These are phyloP conservation scores for Phyllostomus discolor DNA, from an alignment of 2,113 vertebrate species.

Conservation along the genomic window DNA sequence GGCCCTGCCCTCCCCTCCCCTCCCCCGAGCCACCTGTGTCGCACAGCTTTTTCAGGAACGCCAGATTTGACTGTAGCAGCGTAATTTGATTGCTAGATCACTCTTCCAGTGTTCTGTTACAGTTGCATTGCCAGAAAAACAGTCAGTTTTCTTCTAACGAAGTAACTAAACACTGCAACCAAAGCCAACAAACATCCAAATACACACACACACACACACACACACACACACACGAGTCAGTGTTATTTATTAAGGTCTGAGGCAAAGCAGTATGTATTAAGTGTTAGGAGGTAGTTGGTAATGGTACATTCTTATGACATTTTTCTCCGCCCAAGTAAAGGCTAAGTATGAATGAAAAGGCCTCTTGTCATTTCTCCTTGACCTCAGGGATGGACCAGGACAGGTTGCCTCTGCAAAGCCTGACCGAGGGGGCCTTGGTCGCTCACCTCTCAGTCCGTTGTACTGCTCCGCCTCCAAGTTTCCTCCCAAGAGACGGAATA, in stretches of 20 bases:
- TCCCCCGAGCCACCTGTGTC: too few relatives aligned
- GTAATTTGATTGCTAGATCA: neutral
- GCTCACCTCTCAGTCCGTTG: neutral
- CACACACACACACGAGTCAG: accelerated
- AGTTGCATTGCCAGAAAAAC: neutral
- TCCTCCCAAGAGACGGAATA: neutral
- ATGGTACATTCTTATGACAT: neutral
- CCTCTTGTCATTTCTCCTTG: neutral
- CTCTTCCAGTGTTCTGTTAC: neutral
- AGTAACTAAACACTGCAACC: neutral
- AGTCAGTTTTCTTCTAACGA: neutral
- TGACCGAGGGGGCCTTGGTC: neutral
- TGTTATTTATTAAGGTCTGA: neutral
- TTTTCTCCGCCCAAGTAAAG: neutral
- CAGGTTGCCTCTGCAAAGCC: neutral
- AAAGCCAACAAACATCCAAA: neutral
- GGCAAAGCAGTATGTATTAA: neutral
- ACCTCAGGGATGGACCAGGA: neutral
- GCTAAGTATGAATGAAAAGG: neutral
- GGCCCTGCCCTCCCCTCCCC: accelerated
- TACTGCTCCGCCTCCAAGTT: neutral
- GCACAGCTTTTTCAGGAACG: neutral
- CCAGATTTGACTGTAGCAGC: neutral
- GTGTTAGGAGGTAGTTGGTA: neutral
- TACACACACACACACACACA: neutral